These are phyloP conservation scores for Ceratina japonica DNA, from an alignment of 1,140 invertebrate species.

Conservation along the genomic window DNA sequence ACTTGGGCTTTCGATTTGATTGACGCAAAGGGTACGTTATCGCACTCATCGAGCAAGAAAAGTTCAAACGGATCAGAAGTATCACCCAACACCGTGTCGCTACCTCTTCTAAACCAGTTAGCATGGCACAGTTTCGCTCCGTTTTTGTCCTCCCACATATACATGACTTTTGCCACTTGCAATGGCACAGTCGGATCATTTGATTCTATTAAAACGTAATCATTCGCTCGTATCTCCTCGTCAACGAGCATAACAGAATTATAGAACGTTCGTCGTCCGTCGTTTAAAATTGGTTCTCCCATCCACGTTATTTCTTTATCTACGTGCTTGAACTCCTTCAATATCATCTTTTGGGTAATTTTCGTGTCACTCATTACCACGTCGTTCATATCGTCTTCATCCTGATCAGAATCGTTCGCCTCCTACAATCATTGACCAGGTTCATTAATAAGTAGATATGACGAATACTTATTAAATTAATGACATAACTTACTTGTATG, in stretches of 20 bases:
- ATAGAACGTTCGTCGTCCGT: conserved; percentile 64
- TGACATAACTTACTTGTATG: conserved; percentile 74
- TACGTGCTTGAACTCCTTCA: conserved; percentile 63
- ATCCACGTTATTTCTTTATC: conserved; percentile 82
- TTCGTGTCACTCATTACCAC: conserved; percentile 73
- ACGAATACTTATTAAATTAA: no score
- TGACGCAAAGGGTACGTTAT: conserved; percentile 83
- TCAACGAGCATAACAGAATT: conserved; percentile 57
- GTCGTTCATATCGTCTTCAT: conserved; percentile 81
- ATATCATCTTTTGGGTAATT: conserved; percentile 73
- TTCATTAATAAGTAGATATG: no score
- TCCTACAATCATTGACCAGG: no score
- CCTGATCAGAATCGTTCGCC: conserved; percentile 83
- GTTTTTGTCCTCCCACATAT: conserved; percentile 82
- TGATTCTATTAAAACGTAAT: conserved; percentile 87
- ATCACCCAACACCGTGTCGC: conserved; percentile 90
- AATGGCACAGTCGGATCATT: conserved; percentile 83
- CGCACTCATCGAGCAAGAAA: conserved; percentile 87
- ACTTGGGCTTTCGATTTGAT: conserved; percentile 79
- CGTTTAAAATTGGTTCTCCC: conserved; percentile 78
- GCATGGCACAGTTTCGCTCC: conserved; percentile 69
- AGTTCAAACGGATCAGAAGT: conserved; percentile 88
- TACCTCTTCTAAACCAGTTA: conserved; percentile 82
- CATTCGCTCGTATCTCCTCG: conserved; percentile 72
- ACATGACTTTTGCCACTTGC: conserved; percentile 85